Base-by-base conservation (phyloP, 2,797 vertebrate species). In the Pteropus rufus region DNA sequence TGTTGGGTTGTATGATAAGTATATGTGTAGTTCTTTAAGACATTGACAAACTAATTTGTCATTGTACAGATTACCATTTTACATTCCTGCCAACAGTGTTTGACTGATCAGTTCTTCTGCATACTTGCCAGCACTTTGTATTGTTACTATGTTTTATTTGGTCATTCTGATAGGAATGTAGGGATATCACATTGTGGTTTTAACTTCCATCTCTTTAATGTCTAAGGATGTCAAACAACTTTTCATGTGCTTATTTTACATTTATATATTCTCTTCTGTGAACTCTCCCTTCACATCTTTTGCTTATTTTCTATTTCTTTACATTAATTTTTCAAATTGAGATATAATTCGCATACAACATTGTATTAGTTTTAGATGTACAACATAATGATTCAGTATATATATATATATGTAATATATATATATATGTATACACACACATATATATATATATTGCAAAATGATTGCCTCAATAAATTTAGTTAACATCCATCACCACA, bases 1-100 rank as follows among this genome's bases (percentile, higher is more conserved):
- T 77, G 29, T 84, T 75, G 46, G 58, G 26, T 62, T 84, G 54
- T 62, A 58, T 86, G 62, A 31, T 73, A 83, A 75, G 6, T 90
- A 41, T 52, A 70, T 60, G 29, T 88, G 16, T 67, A 58, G 46
- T 34, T 80, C 39, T 87, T 86, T 67, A 67, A 24, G 21, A 58
- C 34, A 67, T 16, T 60, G 29, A 65, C 54, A 87, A 58, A 65
- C 19, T 62, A 82, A 88, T 88, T 77, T 94, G 49, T 89, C 49
- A 89, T 75, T 89, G 58, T 82, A 4, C 62, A 93, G 56, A 65
- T 89, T 81, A 46, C 69, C 44, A 69, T 92, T 82, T 92, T 92
- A 89, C 70, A 54, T 76, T 76, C 31, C 62, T 41, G 44, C 34
- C 34, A 70, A 21, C 34, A 91, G 54, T 52, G 31, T 75, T 60